Percentiles rank a stretch among this genome's conserved stretches.
Evolutionary conservation across 2,888 invertebrate genomes (phyloP).

Genomic region (Drosophila borealis): DNA sequence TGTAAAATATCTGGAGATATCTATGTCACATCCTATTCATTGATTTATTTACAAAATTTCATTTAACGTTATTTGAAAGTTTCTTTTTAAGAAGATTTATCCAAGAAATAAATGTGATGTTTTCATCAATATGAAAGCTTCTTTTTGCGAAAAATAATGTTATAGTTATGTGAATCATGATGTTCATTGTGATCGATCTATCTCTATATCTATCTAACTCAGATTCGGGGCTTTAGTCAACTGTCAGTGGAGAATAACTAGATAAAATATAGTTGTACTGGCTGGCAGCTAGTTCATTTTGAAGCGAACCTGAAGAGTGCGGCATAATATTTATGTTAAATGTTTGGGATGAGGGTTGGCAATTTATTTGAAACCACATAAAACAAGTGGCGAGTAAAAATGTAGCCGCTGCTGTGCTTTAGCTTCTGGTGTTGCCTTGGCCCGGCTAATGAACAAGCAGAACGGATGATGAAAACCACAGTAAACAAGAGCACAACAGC

Average conservation of each 20-base stretch:
- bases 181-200: too few relatives aligned
- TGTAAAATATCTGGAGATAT: too few relatives aligned
- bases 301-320: constrained; percentile 30
- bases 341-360: constrained; percentile 48
- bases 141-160: too few relatives aligned
- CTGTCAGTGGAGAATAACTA: constrained; percentile 5
- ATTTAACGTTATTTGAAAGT: too few relatives aligned
- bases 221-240: not conserved
- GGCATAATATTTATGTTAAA: constrained; percentile 47
- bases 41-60: too few relatives aligned
- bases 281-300: constrained; percentile 21
- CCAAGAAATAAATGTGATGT: too few relatives aligned
- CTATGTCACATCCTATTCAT: too few relatives aligned
- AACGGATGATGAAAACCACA: constrained; percentile 77
- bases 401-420: constrained; percentile 49
- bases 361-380: constrained; percentile 79
- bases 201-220: too few relatives aligned
- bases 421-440: constrained; percentile 50
- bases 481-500: constrained; percentile 65
- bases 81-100: too few relatives aligned
- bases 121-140: too few relatives aligned
- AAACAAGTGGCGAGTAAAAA: constrained; percentile 71
- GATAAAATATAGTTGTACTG: constrained; percentile 12
- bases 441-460: constrained; percentile 77
- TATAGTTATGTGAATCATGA: too few relatives aligned